Percentiles rank a stretch among this genome's conserved stretches.
Conservation (phyloP, 2,113 vertebrate genomes). For the Aphelocoma coerulescens region DNA sequence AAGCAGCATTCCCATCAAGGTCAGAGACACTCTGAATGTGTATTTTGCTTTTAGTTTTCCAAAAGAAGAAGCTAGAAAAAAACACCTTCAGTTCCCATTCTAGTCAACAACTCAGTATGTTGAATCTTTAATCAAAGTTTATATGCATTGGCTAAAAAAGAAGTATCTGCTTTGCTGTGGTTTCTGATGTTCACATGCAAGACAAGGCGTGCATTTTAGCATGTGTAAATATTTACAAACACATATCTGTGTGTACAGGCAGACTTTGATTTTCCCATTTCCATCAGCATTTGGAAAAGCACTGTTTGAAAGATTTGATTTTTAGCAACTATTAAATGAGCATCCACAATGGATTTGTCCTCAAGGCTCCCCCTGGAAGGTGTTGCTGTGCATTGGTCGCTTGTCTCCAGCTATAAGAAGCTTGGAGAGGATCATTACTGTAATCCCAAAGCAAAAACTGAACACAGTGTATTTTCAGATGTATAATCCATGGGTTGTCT, state of each 20-base stretch:
- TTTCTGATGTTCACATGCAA: not conserved
- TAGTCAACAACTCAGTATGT: not conserved
- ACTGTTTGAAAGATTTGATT: not conserved
- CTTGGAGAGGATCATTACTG: not conserved
- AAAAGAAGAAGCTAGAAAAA: not conserved
- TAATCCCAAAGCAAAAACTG: not conserved
- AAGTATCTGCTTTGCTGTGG: not conserved
- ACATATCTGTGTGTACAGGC: not conserved
- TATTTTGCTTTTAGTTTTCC: not conserved
- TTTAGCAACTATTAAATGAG: not conserved
- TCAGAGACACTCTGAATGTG: not conserved
- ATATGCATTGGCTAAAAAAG: not conserved
- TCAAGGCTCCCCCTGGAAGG: not conserved
- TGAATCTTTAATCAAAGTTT: not conserved
- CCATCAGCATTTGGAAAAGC: not conserved
- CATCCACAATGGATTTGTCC: not conserved
- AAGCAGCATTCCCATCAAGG: not conserved
- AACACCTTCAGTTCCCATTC: not conserved
- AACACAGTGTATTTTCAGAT: slow-evolving; percentile 32
- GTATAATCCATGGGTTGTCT: not conserved
- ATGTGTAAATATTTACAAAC: not conserved
- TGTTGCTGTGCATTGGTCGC: rapidly evolving
- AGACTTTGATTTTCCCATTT: not conserved
- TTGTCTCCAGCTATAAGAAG: not conserved
- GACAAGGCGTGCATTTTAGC: not conserved